Percentiles rank a stretch among this genome's conserved stretches.
Conservation (phyloP, 2,797 vertebrate species). For the Hypotaenidia philippensis region DNA sequence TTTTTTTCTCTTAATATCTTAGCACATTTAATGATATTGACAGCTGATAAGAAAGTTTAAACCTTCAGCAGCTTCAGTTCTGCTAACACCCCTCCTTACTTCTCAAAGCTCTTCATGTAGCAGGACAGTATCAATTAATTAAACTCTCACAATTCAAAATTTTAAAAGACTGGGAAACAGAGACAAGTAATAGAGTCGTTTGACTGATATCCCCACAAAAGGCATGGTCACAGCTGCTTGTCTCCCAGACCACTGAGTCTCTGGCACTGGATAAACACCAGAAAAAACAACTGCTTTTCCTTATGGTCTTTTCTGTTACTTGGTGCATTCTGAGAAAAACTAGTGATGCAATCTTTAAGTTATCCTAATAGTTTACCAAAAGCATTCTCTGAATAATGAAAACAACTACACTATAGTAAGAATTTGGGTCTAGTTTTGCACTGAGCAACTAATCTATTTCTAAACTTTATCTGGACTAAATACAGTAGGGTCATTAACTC, state of each 20-base stretch:
- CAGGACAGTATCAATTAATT: neutral
- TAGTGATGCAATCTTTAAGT: neutral
- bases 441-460: neutral
- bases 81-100: too few relatives aligned
- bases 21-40: neutral
- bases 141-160: neutral
- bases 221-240: neutral
- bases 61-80: neutral
- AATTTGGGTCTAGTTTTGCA: neutral
- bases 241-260: neutral
- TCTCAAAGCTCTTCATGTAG: neutral
- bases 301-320: neutral
- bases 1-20: neutral
- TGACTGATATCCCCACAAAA: neutral
- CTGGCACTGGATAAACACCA: neutral
- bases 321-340: neutral
- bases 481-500: neutral
- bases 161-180: neutral
- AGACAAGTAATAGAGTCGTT: neutral
- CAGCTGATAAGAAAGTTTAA: neutral
- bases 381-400: neutral
- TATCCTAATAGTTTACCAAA: slow-evolving; percentile 11
- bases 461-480: neutral
- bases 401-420: neutral
- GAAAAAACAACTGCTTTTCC: neutral